A percentile compares a stretch with the other conserved stretches of the same genome.
Conservation (phyloP, 2,888 invertebrate genomes). For the Meiosimyza decipiens region DNA sequence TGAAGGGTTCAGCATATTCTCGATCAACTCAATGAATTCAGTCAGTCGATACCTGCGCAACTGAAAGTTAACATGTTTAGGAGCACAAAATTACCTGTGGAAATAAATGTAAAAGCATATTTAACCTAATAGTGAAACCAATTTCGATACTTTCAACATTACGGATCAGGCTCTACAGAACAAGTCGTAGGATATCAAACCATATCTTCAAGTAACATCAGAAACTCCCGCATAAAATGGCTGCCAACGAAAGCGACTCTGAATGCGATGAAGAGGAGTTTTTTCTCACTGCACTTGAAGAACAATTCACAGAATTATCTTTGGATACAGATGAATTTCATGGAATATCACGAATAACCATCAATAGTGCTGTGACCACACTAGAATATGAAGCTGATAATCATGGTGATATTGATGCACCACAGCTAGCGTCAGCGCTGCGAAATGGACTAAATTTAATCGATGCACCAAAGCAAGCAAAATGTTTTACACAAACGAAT, state of each 20-base stretch:
- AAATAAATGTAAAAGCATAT: no score
- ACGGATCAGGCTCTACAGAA: no score
- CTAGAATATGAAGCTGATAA: background rate
- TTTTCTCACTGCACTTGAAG: conserved; percentile 23
- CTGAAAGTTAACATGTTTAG: no score
- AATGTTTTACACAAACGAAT: conserved; percentile 7
- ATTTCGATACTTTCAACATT: no score
- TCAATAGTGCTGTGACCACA: background rate
- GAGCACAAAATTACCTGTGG: no score
- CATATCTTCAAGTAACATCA: no score
- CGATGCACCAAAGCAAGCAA: background rate
- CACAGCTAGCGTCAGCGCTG: background rate
- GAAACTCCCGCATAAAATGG: conserved; percentile 11
- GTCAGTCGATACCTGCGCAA: no score
- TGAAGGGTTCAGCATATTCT: no score
- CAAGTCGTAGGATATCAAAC: no score
- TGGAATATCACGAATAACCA: conserved; percentile 16
- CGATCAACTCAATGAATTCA: no score
- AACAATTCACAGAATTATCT: conserved; percentile 17
- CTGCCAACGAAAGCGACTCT: conserved; percentile 8
- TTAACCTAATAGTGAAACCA: no score
- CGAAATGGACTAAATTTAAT: no score
- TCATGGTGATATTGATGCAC: background rate
- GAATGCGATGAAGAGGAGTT: background rate
- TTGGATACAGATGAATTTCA: background rate